A percentile compares a stretch with the other conserved stretches of the same genome.
These are phyloP conservation scores for Cherax destructor DNA, from an alignment of 1,140 invertebrate species.

Conservation along the genomic window DNA sequence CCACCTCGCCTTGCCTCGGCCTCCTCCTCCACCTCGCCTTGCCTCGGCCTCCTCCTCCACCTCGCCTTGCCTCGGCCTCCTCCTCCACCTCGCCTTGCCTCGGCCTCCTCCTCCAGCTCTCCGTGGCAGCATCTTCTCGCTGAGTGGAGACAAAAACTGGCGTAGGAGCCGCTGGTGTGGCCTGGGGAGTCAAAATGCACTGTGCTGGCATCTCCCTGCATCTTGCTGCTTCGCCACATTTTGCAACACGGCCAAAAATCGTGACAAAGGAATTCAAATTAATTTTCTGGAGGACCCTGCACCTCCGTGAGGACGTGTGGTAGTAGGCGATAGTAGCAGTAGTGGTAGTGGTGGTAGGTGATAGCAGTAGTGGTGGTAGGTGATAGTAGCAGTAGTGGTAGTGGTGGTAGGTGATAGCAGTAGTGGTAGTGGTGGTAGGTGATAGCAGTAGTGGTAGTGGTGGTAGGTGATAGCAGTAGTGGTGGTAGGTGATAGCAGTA, in stretches of 20 bases:
- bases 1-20: neutral
- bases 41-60: too few relatives aligned
- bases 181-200: neutral
- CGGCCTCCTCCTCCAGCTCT: neutral
- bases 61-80: too few relatives aligned
- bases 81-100: neutral
- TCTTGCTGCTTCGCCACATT: neutral
- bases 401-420: neutral
- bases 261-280: constrained; percentile 11
- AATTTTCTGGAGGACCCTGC: neutral
- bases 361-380: neutral
- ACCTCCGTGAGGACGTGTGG: neutral
- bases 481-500: neutral
- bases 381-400: neutral
- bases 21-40: too few relatives aligned
- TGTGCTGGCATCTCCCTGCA: neutral
- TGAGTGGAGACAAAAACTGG: neutral
- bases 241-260: neutral
- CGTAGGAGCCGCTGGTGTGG: neutral
- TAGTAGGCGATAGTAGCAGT: neutral
- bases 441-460: neutral
- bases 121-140: neutral
- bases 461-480: neutral
- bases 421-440: neutral
- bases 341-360: neutral